Base-by-base conservation (phyloP, 1,140 invertebrate species). In the Zaprionus vittiger region DNA sequence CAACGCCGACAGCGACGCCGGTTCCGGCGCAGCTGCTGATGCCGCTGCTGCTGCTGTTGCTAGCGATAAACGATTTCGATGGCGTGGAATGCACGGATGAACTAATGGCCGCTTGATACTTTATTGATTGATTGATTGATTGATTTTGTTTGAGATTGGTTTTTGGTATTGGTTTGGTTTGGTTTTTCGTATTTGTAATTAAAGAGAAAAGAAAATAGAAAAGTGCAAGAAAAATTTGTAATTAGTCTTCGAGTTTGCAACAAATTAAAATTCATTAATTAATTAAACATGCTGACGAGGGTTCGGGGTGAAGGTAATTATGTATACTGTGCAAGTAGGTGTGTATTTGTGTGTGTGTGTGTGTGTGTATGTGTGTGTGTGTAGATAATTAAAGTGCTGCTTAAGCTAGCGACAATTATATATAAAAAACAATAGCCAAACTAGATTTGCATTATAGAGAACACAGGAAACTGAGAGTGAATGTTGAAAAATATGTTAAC, bases 71-170 rank as follows among this genome's bases (percentile, higher is more conserved):
- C 57, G 94, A 95, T 92, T 95, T 95, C 80, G 94, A 94, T 54
- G 94, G 94, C 63, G 94, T 95, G 87, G 94, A 94, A 91, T 94
- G 94, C 73, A 93, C 94, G 73, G 94, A 92, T 91, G 91, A 95
- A 81, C 90, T 93, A 77, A 93, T 91, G 91, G 92, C 92, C 89
- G 92, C 92, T 78, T 93, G 92, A 92, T 93, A 93, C 92, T 93
- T 80, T 77, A 77, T 66, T 38, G 55, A 54, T 66, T 57, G 37
- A 64, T 65, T 56, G 60, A 63, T 78, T 78, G 56, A 74, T 78
- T 59, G 37, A 71, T 72, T 77, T 60, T 34, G n/a, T 47, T 68
- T 41, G 24, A 49, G 49, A 54, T 31, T 65, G 44, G 12, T 37
- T 37, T 76, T 60, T 65, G 44, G 14, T 37, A 28, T 76, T 60